Evolutionary conservation across 30 jellyfish, hydroid and myxozoan genomes (phyloP), one percentile per base, ranked within the genome.

Genomic region (Hydra vulgaris): DNA sequence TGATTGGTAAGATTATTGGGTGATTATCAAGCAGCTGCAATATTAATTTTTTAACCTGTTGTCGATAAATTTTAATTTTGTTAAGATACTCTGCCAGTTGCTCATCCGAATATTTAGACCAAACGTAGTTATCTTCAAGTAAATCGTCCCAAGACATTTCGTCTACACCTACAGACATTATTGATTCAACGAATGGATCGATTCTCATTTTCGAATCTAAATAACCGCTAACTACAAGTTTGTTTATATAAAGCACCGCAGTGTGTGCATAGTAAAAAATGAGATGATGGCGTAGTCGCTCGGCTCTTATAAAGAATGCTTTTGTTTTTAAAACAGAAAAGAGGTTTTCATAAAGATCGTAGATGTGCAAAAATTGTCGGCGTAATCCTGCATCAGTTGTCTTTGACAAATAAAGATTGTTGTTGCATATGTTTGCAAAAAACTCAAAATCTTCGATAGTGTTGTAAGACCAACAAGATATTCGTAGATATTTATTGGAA

Each of bases 81-180:
- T 78, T 22, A 25, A 78, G 26, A 61, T 53, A 78, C 17, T 40
- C 54, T 78, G 23, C 79, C 66, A 52, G 15, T 19, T 56, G 79
- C 20, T 23, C 79, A 20, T 61, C 16, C 54, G 54, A 20, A 27
- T 27, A 56, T 8, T 77, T 77, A 15, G 80, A 52, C 85, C 85
- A 78, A 21, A 53, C 85, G 54, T 78, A 78, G 26, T 78, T 78
- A 56, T 78, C 80, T 61, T 78, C 85, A 25, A 78, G 53, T 4
- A 78, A 40, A 23, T 78, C 85, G 23, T 78, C 85, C 85, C 85
- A 78, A 4, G 85, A 78, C 85, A 78, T 78, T 66, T 78, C 85
- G 26, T 78, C 85, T 5, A 78, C 85, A 0, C 85, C 85, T 18
- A 78, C 85, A 15, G 85, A 78, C 40, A 78, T 21, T 8, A 77